These are phyloP conservation scores for Chrosomus eos DNA, from an alignment of 2,797 vertebrate genomes.

Conservation along the genomic window DNA sequence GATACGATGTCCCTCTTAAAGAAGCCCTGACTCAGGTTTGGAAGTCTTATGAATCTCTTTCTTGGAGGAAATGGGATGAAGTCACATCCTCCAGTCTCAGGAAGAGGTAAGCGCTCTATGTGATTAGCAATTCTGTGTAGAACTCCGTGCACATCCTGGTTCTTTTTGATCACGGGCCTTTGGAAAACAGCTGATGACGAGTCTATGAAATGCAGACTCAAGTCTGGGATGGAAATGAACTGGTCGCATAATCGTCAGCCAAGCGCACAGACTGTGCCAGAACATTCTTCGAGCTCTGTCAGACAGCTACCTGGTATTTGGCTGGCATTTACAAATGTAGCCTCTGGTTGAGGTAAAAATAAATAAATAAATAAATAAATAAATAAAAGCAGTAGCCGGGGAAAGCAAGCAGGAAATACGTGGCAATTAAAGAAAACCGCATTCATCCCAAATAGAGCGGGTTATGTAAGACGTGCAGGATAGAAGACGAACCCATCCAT, in stretches of 20 bases:
- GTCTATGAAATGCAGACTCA: constrained; percentile 20
- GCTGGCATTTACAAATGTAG: constrained; percentile 63
- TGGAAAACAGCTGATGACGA: constrained; percentile 35
- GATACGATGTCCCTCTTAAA: not conserved
- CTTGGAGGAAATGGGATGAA: constrained; percentile 19
- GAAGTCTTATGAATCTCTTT: constrained; percentile 1
- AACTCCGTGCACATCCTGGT: not conserved
- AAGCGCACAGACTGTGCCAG: constrained; percentile 33
- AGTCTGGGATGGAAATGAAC: constrained; percentile 21
- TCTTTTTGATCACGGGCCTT: constrained; percentile 20
- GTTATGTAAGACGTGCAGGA: constrained; percentile 53
- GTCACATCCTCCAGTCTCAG: constrained; percentile 10
- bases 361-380: too few species aligned
- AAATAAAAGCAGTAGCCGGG: constrained; percentile 28
- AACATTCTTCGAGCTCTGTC: constrained; percentile 23
- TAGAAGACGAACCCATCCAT: constrained; percentile 52
- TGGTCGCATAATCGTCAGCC: constrained; percentile 37
- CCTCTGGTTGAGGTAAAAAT: constrained; percentile 24
- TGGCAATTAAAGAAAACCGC: constrained; percentile 54
- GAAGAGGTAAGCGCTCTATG: not conserved
- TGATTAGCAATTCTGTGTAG: constrained; percentile 16
- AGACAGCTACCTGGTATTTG: constrained; percentile 61
- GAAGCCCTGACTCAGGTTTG: constrained; percentile 11
- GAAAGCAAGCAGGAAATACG: constrained; percentile 32
- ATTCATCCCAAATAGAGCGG: constrained; percentile 39